Conservation (phyloP, 2,113 vertebrate species). For the Rhea americana region DNA sequence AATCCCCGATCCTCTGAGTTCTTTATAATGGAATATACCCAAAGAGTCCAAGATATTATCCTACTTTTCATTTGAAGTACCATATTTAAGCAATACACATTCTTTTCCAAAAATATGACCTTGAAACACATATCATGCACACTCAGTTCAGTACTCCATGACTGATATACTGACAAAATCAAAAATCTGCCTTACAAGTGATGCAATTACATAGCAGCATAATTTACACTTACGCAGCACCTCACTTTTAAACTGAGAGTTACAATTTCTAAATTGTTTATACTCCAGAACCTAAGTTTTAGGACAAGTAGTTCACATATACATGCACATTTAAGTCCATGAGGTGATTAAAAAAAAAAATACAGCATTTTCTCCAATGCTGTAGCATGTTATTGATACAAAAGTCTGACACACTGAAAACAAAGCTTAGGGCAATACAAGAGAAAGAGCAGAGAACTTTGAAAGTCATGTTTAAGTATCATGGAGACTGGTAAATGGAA, state of each 20-base stretch:
- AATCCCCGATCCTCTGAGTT: rapidly evolving
- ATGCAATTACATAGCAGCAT: background rate
- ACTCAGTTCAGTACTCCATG: rapidly evolving
- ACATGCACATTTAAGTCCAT: background rate
- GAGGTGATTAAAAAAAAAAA: background rate
- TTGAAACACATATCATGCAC: background rate
- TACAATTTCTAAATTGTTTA: background rate
- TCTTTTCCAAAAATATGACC: background rate
- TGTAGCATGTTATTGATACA: background rate
- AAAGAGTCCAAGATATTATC: rapidly evolving
- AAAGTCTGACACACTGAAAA: background rate
- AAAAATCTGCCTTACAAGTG: rapidly evolving
- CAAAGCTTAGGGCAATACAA: background rate
- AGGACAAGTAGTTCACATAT: background rate
- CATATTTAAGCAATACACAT: background rate
- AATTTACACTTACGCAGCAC: background rate
- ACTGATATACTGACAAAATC: background rate
- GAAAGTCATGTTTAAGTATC: background rate
- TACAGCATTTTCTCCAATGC: background rate
- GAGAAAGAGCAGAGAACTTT: background rate
- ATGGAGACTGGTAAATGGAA: background rate
- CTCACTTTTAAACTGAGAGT: background rate
- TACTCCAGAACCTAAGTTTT: background rate
- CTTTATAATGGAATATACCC: background rate
- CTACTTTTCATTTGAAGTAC: background rate